Percentiles rank a stretch among this genome's conserved stretches.
Conservation (phyloP, 2,113 vertebrate species). For the Sinocyclocheilus anophthalmus region DNA sequence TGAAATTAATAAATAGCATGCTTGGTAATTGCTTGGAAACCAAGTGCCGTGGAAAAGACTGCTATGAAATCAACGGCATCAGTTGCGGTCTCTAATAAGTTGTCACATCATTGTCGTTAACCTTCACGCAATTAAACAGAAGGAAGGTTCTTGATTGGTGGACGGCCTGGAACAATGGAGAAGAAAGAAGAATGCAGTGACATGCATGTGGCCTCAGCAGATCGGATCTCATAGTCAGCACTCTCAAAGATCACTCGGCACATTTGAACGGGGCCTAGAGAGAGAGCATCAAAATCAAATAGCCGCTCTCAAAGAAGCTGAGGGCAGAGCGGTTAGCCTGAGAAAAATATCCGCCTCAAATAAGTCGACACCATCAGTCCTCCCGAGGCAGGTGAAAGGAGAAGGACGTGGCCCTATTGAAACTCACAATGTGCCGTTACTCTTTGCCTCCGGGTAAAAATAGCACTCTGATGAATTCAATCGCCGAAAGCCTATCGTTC, state of each 20-base stretch:
- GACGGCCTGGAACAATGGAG: conserved; percentile 42
- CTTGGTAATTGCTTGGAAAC: conserved; percentile 78
- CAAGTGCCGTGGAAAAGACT: conserved; percentile 65
- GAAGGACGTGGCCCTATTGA: conserved; percentile 41
- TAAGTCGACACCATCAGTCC: conserved; percentile 48
- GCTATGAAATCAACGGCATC: conserved; percentile 75
- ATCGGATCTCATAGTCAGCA: conserved; percentile 5
- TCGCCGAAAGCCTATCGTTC: conserved; percentile 26
- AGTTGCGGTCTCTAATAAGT: conserved; percentile 78
- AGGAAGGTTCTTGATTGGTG: conserved; percentile 35
- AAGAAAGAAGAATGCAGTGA: conserved; percentile 31
- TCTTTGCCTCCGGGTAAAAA: conserved; percentile 31
- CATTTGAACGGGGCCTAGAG: conserved; percentile 31
- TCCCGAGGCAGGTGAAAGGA: conserved; percentile 34
- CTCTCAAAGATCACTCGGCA: conserved; percentile 33
- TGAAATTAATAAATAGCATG: conserved; percentile 83
- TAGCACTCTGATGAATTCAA: conserved; percentile 33
- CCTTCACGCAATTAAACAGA: conserved; percentile 79
- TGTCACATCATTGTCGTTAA: conserved; percentile 80
- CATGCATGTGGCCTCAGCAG: background rate
- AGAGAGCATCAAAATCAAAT: conserved; percentile 56
- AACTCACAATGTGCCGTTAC: conserved; percentile 35
- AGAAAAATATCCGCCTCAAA: conserved; percentile 49
- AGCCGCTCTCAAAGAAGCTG: conserved; percentile 54
- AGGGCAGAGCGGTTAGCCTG: conserved; percentile 51